Base-by-base conservation (phyloP, 2,888 invertebrate genomes). In the Brenthis hecate region DNA sequence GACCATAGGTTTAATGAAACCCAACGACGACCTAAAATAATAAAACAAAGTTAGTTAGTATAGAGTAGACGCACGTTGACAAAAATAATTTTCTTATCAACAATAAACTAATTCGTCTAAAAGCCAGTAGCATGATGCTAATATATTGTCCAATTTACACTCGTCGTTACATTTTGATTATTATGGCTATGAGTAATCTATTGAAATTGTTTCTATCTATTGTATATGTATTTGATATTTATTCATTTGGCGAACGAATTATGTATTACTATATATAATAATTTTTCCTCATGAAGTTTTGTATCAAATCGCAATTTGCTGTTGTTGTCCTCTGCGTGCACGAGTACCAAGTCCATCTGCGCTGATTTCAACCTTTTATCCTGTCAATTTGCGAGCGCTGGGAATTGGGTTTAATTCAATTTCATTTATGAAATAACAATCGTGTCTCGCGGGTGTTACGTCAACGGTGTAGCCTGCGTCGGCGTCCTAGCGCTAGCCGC, bases 401-500 rank as follows among this genome's bases (percentile, higher is more conserved):
- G 71, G 71, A 69, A 66, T 71, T 69, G 69, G 60, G 47, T 66
- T 56, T 69, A 66, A 71, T 69, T 69, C 66, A 66, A 71, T 71
- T 69, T 71, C 69, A 69, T 71, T 69, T 66, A 64, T 71, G 69
- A 69, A 69, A 71, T 65, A 69, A 71, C 71, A 71, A 71, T 71
- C 57, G 63, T 43, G 66, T 69, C 69, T 61, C 69, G 63, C 58
- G 69, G 64, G 66, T 53, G 51, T 71, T 69, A 69, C 71, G 66
- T 71, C 66, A 69, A 6, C 32, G 53, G 48, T 51, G 48, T 47
- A 58, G 66, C 54, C 60, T 60, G 68, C 65, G 67, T 55, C 63
- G 65, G 50, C 62, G 57, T 36, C 43, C 56, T 32, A 56, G 43
- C 16, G 65, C 57, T 51, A 56, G 66, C 61, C 66, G 66, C 66